Evolutionary conservation across 2,888 invertebrate species (phyloP), one percentile per base, ranked within the genome.

Genomic region (Cerceris ruficornis): DNA sequence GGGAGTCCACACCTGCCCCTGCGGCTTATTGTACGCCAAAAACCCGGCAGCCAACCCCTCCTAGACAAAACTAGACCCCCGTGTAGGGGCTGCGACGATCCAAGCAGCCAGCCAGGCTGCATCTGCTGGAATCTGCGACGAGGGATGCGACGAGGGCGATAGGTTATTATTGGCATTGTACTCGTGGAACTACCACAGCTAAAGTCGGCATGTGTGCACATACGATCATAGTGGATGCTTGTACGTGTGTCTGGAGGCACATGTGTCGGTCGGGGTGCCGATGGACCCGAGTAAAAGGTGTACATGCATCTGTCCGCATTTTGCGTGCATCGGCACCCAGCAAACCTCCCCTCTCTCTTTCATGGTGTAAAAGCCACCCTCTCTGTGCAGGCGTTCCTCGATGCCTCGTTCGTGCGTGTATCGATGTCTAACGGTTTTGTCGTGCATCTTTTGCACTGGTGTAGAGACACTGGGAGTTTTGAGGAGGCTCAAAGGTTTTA

Each of bases 131-230:
- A 91, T 91, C 90, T 86, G 90, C 89, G 86, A 77, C 28, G 81
- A 86, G 87, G 88, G 88, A 88, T 88, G 88, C 86, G 80, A 85
- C 84, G 84, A 87, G 88, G 88, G 85, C 88, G 88, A 90, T 89
- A 87, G 91, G 89, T 91, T 92, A 90, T 91, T 91, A 91, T 91
- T 91, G 91, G 91, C 88, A 90, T 90, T 91, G 91, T 90, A 80
- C 78, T 60, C 64, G 62, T 64, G 59, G 64, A 62, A 71, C 74
- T 66, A 62, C 62, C 61, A 66, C 66, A 71, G 55, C 49, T 55
- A 28, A 61, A 59, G 55, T 60, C 50, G 61, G 49, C 76, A 80
- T 86, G 86, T 82, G 81, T 83, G 83, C 77, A 76, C 74, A 65
- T 72, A 42, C 65, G 42, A 11, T 42, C 57, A 14, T 43, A 9